Base-by-base conservation (phyloP, 1,140 invertebrate genomes). In the Leptonema lineaticorne region DNA sequence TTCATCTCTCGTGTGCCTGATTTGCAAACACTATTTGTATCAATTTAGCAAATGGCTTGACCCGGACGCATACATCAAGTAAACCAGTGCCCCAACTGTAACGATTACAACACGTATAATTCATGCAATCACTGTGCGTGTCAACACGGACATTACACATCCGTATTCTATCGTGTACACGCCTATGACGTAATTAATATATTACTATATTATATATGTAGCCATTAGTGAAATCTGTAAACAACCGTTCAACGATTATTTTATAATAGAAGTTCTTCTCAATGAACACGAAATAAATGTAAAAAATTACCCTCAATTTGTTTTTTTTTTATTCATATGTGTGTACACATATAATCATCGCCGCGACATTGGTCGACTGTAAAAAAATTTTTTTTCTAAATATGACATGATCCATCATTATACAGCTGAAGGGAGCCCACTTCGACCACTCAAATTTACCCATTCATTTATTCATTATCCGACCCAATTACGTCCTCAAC, bases 391-490 rank as follows among this genome's bases (percentile, higher is more conserved):
- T n/a, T n/a, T n/a, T 30, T 46, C 45, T 50, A 64, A 64, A 64
- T 64, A 64, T 46, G 62, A 64, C 62, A 64, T 64, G 62, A 64
- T 64, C 62, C 62, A 50, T 64, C 62, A 64, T 64, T 64, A 64
- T 48, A 64, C 22, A 37, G 24, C 59, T 46, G 58, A 53, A 53
- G 45, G 67, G 53, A 50, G n/a, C 67, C 67, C 70, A 66, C 70
- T 71, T 58, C 46, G 66, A 58, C 58, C 57, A 63, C 50, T 57
- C 62, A 67, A 71, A 68, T 71, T 69, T 69, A 69, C 70, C 70
- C 67, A 71, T 63, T 71, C 70, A 69, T 71, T 71, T 71, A 71
- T 71, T 71, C 67, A 71, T 69, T 68, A 71, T 62, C 70, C 70
- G 70, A 71, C 70, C 70, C 70, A 71, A 71, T 71, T 71, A 71